Evolutionary conservation across 2,113 vertebrate genomes (phyloP).

Genomic region (Dasypus novemcinctus): DNA sequence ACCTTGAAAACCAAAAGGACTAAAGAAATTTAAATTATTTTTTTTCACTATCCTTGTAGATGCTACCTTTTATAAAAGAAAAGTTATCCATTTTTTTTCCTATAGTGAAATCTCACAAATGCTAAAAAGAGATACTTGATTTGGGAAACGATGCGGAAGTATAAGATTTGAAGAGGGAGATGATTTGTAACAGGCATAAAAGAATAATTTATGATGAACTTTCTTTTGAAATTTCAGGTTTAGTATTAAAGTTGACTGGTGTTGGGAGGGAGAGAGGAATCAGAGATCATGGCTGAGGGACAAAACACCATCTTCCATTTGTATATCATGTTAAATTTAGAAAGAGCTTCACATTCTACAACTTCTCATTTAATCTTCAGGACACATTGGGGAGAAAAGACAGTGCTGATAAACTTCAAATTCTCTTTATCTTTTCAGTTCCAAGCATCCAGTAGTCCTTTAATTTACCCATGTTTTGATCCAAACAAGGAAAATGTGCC

Average conservation of each 20-base stretch:
- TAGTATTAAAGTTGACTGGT: background rate
- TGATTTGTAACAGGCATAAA: background rate
- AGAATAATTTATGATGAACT: background rate
- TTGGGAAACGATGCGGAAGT: background rate
- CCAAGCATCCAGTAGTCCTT: background rate
- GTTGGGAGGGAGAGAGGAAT: background rate
- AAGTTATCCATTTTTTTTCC: background rate
- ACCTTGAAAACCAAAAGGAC: background rate
- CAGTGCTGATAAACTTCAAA: background rate
- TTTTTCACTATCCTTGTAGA: slow-evolving; percentile 1
- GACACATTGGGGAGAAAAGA: background rate
- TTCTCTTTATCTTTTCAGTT: background rate
- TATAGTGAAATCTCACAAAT: background rate
- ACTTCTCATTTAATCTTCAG: background rate
- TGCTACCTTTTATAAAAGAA: background rate
- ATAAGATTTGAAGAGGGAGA: background rate
- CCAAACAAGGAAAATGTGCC: background rate
- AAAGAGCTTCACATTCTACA: background rate
- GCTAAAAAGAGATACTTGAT: background rate
- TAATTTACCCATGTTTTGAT: background rate
- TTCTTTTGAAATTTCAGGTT: background rate
- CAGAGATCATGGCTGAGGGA: background rate
- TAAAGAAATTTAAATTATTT: background rate
- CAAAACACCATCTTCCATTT: background rate
- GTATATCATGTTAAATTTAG: background rate